Evolutionary conservation across 1,140 invertebrate genomes (phyloP), one percentile per base, ranked within the genome.

Genomic region (Dendroctonus valens): DNA sequence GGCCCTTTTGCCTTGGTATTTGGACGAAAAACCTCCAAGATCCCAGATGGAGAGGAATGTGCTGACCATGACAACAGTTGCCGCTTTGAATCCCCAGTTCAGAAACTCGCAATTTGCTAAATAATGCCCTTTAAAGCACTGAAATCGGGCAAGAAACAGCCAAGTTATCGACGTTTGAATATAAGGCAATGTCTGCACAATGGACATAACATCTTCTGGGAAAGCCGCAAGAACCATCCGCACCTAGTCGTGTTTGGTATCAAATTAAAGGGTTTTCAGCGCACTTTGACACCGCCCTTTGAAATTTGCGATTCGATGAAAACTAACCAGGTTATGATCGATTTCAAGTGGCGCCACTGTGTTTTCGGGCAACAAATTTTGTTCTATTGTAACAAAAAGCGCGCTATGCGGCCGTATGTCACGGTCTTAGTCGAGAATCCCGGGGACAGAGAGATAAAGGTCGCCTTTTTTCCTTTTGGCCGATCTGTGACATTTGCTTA

Each of bases 401-500:
- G 14, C 46, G 59, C 54, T 52, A 67, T 67, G 44, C 50, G 53
- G 61, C 42, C 65, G 65, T 67, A 67, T 51, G 57, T 67, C 55
- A 65, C 42, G 54, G 65, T 41, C 39, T 67, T 60, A 54, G 44
- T 42, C n/a, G 52, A 64, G 53, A 58, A 65, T 65, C 62, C 53
- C 54, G 53, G 55, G 57, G 57, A 58, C 59, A 58, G 59, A 59
- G 60, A 71, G 70, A 69, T 71, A 71, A 71, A 68, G 69, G 65
- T 66, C 65, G 63, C 70, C 71, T 74, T 62, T 60, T 44, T 72
- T 72, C 72, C 70, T 73, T 73, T 61, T 71, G 69, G 68, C 67
- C 68, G 73, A 74, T 74, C 72, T 73, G 73, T 75, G 75, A 76
- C 75, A 75, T 75, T 76, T 75, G 73, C 75, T 76, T 70, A 75